Percentiles rank a stretch among this genome's conserved stretches.
These are phyloP conservation scores for Crossocerus cetratus DNA, from an alignment of 2,888 invertebrate species.

Conservation along the genomic window DNA sequence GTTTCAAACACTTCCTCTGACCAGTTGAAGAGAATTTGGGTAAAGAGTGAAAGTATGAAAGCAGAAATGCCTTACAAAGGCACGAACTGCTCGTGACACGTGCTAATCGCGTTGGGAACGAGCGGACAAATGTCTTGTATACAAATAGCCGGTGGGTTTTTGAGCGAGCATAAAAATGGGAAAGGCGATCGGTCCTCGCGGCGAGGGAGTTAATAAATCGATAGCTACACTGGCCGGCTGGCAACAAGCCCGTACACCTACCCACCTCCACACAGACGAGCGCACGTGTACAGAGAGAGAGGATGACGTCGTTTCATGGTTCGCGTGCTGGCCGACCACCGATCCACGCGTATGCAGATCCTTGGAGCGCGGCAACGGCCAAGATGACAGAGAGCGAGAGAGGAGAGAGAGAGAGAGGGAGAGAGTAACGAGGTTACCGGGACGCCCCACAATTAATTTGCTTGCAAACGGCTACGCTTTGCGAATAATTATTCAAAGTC, in stretches of 20 bases:
- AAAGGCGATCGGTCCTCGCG: conserved; percentile 1
- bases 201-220: conserved; percentile 32
- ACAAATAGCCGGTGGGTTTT: background rate
- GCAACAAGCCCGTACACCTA: background rate
- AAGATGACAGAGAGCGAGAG: conserved; percentile 24
- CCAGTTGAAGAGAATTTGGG: too few relatives aligned
- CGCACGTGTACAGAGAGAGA: background rate
- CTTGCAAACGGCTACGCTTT: conserved; percentile 58
- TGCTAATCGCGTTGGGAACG: too few relatives aligned
- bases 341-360: conserved; percentile 28
- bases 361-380: conserved; percentile 13
- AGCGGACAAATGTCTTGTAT: too few relatives aligned
- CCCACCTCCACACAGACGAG: background rate
- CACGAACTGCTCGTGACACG: too few relatives aligned
- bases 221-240: conserved; percentile 29
- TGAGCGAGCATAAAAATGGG: conserved; percentile 21
- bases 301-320: conserved; percentile 31
- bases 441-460: conserved; percentile 67
- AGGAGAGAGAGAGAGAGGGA: conserved; percentile 35
- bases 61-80: too few relatives aligned
- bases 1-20: too few relatives aligned
- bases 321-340: conserved; percentile 5
- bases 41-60: too few relatives aligned
- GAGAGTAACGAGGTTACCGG: conserved; percentile 69
- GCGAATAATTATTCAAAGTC: conserved; percentile 55